Conservation (phyloP, 2,888 invertebrate species). For the Eutolmus rufibarbis region DNA sequence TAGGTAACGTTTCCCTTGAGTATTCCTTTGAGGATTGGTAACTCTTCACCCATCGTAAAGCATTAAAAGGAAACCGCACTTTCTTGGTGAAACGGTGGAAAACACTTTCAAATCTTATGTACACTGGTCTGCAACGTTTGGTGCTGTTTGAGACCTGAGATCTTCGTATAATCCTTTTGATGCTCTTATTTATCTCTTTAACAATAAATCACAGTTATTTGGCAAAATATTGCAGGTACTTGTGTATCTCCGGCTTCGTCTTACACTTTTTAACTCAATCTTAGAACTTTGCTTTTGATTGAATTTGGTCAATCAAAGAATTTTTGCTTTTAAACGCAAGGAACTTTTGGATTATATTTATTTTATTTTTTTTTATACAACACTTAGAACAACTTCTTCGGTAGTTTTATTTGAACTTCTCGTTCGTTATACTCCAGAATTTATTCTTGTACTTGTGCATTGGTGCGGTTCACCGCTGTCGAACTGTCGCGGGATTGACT, state of each 20-base stretch:
- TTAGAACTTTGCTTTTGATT: not conserved
- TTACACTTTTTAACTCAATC: not conserved
- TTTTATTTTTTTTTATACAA: not conserved
- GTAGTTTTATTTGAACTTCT: not conserved
- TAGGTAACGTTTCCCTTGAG: slow-evolving; percentile 89
- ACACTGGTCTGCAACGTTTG: not conserved
- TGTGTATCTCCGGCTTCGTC: not conserved
- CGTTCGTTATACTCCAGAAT: not conserved
- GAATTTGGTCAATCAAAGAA: not conserved
- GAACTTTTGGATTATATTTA: not conserved
- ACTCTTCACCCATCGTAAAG: slow-evolving; percentile 82
- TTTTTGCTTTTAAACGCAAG: not conserved
- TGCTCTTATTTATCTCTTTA: not conserved
- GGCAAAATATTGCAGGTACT: slow-evolving; percentile 23
- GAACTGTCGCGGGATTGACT: not conserved
- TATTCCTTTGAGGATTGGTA: slow-evolving; percentile 89
- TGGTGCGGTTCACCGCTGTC: not conserved
- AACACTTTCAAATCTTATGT: not conserved
- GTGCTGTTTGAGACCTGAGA: not conserved
- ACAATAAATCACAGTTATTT: slow-evolving; percentile 35
- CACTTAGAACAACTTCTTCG: not conserved
- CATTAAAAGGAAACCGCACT: slow-evolving; percentile 30
- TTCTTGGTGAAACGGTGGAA: not conserved
- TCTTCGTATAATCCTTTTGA: not conserved
- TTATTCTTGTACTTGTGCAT: not conserved